A percentile compares a stretch with the other conserved stretches of the same genome.
Conservation (phyloP, 2,888 invertebrate genomes). For the Nasonovia ribisnigri region DNA sequence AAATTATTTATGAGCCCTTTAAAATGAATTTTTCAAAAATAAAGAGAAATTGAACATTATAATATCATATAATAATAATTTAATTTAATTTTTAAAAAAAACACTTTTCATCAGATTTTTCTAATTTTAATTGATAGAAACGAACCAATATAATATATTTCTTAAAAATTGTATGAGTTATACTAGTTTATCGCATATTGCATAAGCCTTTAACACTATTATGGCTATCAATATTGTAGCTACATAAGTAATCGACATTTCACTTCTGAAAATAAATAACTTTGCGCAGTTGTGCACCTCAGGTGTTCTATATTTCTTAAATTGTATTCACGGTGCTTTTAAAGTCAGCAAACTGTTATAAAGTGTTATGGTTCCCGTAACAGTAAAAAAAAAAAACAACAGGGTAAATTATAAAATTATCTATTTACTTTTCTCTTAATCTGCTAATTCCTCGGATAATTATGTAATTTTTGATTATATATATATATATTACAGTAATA, state of each 20-base stretch:
- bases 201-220: neutral
- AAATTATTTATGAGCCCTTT: neutral
- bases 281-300: neutral
- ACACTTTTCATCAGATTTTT: neutral
- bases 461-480: neutral
- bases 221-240: neutral
- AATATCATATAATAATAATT: too few relatives aligned
- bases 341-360: neutral
- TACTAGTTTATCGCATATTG: neutral
- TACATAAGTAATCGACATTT: neutral
- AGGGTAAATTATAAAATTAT: neutral
- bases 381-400: neutral
- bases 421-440: neutral
- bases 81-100: neutral
- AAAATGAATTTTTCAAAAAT: neutral
- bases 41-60: neutral
- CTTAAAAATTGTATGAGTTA: neutral
- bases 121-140: neutral
- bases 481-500: neutral
- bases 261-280: neutral
- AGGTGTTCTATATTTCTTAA: constrained; percentile 6
- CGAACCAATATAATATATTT: neutral
- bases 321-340: neutral
- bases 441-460: neutral
- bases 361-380: neutral